Base-by-base conservation (phyloP, 2,113 vertebrate species). In the Tupaia chinensis region DNA sequence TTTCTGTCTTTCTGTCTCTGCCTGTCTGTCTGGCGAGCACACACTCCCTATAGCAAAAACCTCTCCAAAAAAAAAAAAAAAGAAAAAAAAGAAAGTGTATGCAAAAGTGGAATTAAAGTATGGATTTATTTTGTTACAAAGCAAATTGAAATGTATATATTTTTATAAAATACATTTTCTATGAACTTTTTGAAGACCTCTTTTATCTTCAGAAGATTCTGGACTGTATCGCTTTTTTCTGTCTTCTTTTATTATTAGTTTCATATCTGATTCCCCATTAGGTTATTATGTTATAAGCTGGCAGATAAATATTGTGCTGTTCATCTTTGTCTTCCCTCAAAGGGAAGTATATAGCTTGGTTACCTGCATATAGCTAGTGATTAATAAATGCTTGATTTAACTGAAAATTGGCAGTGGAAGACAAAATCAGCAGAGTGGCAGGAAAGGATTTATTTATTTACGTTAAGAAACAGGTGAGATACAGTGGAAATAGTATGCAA, bases 361-460 rank as follows among this genome's bases (percentile, higher is more conserved):
- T 79, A 90, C 58, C 73, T 96, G 74, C 3, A 92, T n/a, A 44
- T 70, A 85, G 84, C 53, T 87, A n/a, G 29, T 74, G 65, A 86
- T 94, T 91, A 89, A 70, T 83, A 89, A 96, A 95, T 16, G 83
- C 54, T 91, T 91, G 19, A 85, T 87, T 96, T 95, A 92, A 93
- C 77, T 96, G 27, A 97, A 86, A 29, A 83, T 86, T 95, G 96
- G 54, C 87, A 83, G 32, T 89, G 69, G 72, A 91, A 89, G 87
- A 89, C 78, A 95, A 86, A 94, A 94, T 61, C 89, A 89, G n/a
- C 32, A 90, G 77, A 44, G n/a, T 93, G 85, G 23, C 53, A 87
- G 68, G 20, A 73, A 93, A 61, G 72, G 29, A 22, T 86, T 94
- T 79, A 68, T 79, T 93, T 91, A 61, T 86, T 96, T 90, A 87